Conservation (phyloP, 2,113 vertebrate species). For the Sphaerodactylus townsendi region DNA sequence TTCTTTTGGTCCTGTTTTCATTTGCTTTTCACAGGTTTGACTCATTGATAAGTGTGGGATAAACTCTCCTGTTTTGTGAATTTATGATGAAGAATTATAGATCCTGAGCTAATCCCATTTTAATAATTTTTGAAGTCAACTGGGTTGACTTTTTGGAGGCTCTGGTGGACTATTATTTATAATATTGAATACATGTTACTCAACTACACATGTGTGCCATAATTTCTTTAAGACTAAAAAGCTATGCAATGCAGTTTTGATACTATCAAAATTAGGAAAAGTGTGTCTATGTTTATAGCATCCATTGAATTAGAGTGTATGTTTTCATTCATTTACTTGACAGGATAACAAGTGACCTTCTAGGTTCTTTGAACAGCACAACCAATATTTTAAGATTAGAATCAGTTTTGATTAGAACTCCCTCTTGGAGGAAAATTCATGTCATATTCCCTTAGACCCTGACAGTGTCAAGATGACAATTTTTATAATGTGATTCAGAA, state of each 20-base stretch:
- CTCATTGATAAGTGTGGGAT: not conserved
- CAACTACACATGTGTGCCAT: slow-evolving; percentile 2
- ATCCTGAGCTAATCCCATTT: not conserved
- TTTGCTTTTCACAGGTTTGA: not conserved
- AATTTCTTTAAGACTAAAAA: slow-evolving; percentile 16
- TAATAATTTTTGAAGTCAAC: not conserved
- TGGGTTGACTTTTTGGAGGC: not conserved
- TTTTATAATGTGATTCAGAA: slow-evolving; percentile 14
- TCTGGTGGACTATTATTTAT: not conserved
- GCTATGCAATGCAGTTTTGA: slow-evolving; percentile 30
- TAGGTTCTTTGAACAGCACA: slow-evolving; percentile 22
- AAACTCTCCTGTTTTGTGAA: not conserved
- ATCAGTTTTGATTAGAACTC: slow-evolving; percentile 22
- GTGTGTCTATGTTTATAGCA: slow-evolving; percentile 1
- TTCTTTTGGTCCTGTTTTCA: not conserved
- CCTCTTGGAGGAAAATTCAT: slow-evolving; percentile 24
- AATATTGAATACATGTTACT: not conserved
- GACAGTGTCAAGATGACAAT: slow-evolving; percentile 12
- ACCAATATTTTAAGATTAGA: slow-evolving; percentile 11
- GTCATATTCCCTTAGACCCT: slow-evolving; percentile 15
- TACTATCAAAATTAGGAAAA: slow-evolving; percentile 19
- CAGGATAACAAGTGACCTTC: slow-evolving; percentile 20
- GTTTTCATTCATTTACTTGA: slow-evolving; percentile 29
- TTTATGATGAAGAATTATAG: not conserved
- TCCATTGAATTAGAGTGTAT: slow-evolving; percentile 20